Conservation (phyloP, 1,140 invertebrate species). For the Micrasema longulum region DNA sequence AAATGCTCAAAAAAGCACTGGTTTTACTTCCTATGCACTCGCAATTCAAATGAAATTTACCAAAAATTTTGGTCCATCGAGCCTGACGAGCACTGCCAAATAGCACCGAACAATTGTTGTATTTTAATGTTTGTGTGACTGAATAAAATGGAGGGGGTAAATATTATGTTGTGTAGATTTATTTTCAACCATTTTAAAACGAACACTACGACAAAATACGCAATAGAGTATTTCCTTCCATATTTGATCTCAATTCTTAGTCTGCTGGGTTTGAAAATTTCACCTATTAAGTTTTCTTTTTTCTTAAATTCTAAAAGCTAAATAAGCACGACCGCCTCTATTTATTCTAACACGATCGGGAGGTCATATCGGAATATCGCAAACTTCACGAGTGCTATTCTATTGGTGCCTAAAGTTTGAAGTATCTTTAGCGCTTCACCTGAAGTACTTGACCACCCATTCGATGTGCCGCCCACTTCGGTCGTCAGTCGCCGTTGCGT, state of each 20-base stretch:
- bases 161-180: not conserved
- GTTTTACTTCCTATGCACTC: no score
- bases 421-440: not conserved
- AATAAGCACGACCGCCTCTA: not conserved
- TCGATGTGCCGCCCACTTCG: not conserved
- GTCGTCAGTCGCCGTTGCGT: not conserved
- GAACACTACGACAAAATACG: slow-evolving; percentile 1
- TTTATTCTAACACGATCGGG: slow-evolving; percentile 4
- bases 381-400: slow-evolving; percentile 7
- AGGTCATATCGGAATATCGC: not conserved
- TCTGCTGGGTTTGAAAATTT: not conserved
- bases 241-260: not conserved
- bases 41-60: not conserved
- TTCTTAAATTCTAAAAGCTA: slow-evolving; percentile 1
- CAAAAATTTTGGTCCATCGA: not conserved
- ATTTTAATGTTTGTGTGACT: not conserved
- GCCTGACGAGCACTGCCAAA: not conserved
- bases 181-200: not conserved
- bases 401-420: not conserved
- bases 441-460: slow-evolving; percentile 1
- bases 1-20: no score
- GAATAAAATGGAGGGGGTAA: not conserved
- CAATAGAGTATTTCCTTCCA: not conserved
- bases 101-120: not conserved
- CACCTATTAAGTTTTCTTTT: slow-evolving; percentile 7